A percentile compares a stretch with the other conserved stretches of the same genome.
These are phyloP conservation scores for Ctenodactylus gundi DNA, from an alignment of 2,113 vertebrate species.

Conservation along the genomic window DNA sequence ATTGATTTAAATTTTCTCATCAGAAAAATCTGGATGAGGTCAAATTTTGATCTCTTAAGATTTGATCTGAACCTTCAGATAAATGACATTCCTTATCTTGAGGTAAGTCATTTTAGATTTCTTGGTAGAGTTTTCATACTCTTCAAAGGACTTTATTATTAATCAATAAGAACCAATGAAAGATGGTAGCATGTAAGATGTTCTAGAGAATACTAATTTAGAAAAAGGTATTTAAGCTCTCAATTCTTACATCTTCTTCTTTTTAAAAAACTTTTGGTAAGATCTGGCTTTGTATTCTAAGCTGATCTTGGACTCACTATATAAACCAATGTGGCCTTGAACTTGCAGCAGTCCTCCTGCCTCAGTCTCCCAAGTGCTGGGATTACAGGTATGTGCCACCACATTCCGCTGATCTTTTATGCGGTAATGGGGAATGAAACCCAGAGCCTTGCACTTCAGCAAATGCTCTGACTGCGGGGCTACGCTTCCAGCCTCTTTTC, in stretches of 20 bases:
- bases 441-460: too few species aligned
- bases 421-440: too few species aligned
- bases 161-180: neutral
- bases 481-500: too few species aligned
- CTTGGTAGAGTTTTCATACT: neutral
- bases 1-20: neutral
- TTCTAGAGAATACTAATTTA: neutral
- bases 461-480: too few species aligned
- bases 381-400: too few species aligned
- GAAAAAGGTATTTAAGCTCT: neutral
- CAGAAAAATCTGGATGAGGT: neutral
- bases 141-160: neutral
- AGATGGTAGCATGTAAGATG: neutral
- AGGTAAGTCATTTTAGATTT: constrained; percentile 33
- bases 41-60: constrained; percentile 27
- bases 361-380: too few species aligned
- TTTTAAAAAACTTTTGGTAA: too few species aligned
- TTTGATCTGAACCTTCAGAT: constrained; percentile 29
- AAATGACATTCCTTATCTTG: neutral
- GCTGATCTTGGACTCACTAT: too few species aligned
- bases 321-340: too few species aligned
- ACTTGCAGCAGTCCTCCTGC: too few species aligned
- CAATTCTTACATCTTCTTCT: neutral
- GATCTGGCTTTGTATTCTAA: too few species aligned
- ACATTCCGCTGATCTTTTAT: too few species aligned